Evolutionary conservation across 2,797 vertebrate genomes (phyloP).

Genomic region (Staurois parvus): DNA sequence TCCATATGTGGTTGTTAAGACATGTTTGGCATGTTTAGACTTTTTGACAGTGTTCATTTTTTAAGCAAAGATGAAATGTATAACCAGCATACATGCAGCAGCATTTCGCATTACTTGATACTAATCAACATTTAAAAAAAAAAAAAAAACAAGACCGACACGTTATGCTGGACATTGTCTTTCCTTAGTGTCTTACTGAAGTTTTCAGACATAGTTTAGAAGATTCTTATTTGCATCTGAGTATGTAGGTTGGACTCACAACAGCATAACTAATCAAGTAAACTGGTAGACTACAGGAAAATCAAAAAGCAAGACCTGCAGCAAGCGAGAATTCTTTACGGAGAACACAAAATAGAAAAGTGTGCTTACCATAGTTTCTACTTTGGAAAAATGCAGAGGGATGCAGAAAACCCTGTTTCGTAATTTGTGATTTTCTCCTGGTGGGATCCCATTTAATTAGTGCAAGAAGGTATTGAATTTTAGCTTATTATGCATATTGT

Average conservation of each 20-base stretch:
- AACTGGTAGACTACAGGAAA: constrained; percentile 43
- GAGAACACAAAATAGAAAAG: constrained; percentile 63
- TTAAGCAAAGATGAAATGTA: neutral
- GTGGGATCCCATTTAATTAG: constrained; percentile 87
- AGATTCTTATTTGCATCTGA: constrained; percentile 62
- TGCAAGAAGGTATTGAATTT: constrained; percentile 87
- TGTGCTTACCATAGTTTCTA: constrained; percentile 72
- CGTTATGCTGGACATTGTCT: neutral
- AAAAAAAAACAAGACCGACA: neutral
- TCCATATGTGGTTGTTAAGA: too few relatives aligned
- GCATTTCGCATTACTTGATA: too few relatives aligned
- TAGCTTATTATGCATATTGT: constrained; percentile 89
- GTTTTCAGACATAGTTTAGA: neutral
- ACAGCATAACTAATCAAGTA: constrained; percentile 57
- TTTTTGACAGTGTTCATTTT: neutral
- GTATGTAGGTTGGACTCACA: constrained; percentile 52
- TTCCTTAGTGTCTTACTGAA: neutral
- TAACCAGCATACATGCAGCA: neutral
- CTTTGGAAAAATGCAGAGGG: constrained; percentile 80
- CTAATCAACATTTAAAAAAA: neutral
- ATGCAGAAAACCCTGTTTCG: constrained; percentile 81
- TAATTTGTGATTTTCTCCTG: constrained; percentile 85
- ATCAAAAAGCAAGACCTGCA: constrained; percentile 49
- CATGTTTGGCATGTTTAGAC: neutral
- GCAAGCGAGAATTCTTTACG: constrained; percentile 52